A percentile compares a stretch with the other conserved stretches of the same genome.
Evolutionary conservation across 2,113 vertebrate genomes (phyloP).

Genomic region (Callospermophilus lateralis): DNA sequence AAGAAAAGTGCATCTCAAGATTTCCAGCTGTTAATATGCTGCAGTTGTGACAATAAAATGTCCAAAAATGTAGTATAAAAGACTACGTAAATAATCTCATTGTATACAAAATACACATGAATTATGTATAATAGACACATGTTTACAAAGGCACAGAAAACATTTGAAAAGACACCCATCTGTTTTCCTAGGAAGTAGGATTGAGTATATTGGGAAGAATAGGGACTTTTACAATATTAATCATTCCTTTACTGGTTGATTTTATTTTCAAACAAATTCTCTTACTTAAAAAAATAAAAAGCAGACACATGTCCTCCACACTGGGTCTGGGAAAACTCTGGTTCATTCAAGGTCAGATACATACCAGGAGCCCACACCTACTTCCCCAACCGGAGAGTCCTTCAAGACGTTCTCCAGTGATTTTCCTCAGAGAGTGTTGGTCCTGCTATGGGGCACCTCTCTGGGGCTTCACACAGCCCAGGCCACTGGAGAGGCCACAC

Average conservation of each 20-base stretch:
- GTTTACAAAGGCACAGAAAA: background rate
- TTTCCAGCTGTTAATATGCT: background rate
- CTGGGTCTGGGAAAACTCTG: background rate
- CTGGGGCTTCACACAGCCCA: background rate
- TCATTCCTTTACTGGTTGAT: slow-evolving; percentile 28
- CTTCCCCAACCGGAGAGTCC: background rate
- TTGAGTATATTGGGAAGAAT: background rate
- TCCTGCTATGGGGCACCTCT: background rate
- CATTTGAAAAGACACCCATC: background rate
- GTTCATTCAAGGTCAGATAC: background rate
- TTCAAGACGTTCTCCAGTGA: background rate
- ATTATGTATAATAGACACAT: background rate
- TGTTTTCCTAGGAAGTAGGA: slow-evolving; percentile 18
- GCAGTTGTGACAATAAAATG: background rate
- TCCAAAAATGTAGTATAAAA: background rate
- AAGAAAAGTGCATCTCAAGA: slow-evolving; percentile 44
- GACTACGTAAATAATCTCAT: background rate
- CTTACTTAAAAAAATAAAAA: background rate
- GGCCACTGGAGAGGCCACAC: background rate
- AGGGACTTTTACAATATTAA: slow-evolving; percentile 16
- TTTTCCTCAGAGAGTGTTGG: background rate
- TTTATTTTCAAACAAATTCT: slow-evolving; percentile 36
- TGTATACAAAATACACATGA: background rate
- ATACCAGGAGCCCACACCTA: background rate
- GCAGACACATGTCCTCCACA: background rate